These are phyloP conservation scores for Microchirus variegatus DNA, from an alignment of 2,797 vertebrate species.

Conservation along the genomic window DNA sequence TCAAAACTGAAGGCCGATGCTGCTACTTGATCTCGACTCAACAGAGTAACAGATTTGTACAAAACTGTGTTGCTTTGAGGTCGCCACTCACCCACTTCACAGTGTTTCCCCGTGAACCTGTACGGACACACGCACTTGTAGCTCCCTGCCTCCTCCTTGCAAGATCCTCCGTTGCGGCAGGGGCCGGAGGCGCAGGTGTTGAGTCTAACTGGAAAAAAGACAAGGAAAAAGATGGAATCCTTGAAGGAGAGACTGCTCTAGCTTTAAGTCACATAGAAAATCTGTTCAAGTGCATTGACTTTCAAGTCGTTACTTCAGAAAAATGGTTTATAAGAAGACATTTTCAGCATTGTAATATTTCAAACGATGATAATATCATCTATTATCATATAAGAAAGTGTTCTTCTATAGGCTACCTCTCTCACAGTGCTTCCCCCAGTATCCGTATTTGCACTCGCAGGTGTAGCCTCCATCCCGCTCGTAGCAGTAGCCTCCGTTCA, in stretches of 20 bases:
- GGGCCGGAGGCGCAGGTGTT: conserved; percentile 90
- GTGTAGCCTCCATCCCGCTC: conserved; percentile 88
- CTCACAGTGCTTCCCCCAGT: conserved; percentile 92
- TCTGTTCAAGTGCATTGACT: conserved; percentile 41
- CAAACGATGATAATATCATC: too few species aligned
- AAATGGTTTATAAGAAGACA: conserved; percentile 49
- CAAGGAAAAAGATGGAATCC: conserved; percentile 44
- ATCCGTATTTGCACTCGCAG: conserved; percentile 91
- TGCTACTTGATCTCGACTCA: too few species aligned
- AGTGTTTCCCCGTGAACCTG: conserved; percentile 94
- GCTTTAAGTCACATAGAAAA: conserved; percentile 48
- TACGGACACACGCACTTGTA: conserved; percentile 94
- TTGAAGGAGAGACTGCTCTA: conserved; percentile 30
- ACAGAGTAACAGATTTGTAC: too few species aligned
- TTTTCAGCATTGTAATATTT: conserved; percentile 60
- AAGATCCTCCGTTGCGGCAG: conserved; percentile 95
- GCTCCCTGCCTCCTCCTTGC: conserved; percentile 86
- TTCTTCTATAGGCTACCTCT: conserved; percentile 83
- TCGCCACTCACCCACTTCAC: conserved; percentile 91
- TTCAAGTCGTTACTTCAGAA: conserved; percentile 43
- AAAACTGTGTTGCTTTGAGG: not conserved
- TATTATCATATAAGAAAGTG: too few species aligned
- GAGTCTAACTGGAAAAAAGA: conserved; percentile 86
- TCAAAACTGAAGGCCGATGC: too few species aligned
- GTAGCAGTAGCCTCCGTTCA: conserved; percentile 93